Evolutionary conservation across 92 coral and sea anemone species (phyloP).

Genomic region (Porites lobata): DNA sequence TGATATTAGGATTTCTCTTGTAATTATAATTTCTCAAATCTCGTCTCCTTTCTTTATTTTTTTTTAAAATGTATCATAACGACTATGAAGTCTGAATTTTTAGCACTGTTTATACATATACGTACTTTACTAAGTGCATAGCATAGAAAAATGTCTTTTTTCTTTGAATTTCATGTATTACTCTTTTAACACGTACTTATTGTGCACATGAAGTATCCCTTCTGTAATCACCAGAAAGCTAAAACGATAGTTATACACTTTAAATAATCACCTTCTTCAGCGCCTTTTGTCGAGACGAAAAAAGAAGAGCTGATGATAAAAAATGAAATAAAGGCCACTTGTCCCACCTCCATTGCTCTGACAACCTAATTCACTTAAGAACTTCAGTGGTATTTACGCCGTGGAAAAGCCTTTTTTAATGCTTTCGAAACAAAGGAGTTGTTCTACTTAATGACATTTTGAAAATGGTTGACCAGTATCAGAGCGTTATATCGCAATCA

Average conservation of each 20-base stretch:
- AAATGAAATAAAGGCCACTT: constrained; percentile 7
- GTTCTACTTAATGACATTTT: not conserved
- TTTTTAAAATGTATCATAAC: no score
- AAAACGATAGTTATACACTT: not conserved
- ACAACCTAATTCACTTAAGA: not conserved
- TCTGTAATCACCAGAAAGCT: not conserved
- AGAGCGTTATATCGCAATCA: not conserved
- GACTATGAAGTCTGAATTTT: no score
- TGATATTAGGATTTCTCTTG: no score
- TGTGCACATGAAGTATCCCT: not conserved
- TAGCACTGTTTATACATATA: no score
- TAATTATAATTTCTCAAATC: no score
- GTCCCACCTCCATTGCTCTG: constrained; percentile 15
- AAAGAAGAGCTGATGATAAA: not conserved
- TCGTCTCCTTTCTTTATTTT: no score
- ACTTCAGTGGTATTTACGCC: not conserved
- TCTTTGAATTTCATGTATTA: no score
- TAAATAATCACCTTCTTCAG: constrained; percentile 22
- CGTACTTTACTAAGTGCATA: no score
- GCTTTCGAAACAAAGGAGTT: constrained; percentile 10
- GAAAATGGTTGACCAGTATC: constrained; percentile 23
- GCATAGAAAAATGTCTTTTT: no score
- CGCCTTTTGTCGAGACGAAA: constrained; percentile 3
- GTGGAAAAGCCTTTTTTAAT: not conserved
- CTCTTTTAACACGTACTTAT: no score